Percentiles rank a stretch among this genome's conserved stretches.
Conservation (phyloP, 1,140 invertebrate genomes). For the Drosophila mauritiana region DNA sequence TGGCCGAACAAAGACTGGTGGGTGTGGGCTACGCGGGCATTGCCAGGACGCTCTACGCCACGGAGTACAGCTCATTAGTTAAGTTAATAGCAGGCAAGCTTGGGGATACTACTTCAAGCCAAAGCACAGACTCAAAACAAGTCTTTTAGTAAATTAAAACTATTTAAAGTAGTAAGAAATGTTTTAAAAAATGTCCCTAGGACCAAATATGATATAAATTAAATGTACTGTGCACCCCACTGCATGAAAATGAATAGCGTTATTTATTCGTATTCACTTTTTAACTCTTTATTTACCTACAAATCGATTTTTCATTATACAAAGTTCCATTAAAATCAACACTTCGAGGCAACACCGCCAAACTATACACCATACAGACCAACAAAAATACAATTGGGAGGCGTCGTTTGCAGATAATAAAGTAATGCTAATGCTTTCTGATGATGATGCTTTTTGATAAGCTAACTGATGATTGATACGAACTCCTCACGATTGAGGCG, state of each 20-base stretch:
- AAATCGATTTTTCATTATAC: constrained; percentile 52
- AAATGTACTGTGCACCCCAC: no score
- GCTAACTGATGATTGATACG: neutral
- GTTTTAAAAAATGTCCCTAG: neutral
- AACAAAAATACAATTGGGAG: constrained; percentile 6
- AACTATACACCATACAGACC: constrained; percentile 8
- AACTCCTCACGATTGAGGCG: constrained; percentile 1
- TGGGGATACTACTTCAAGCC: neutral
- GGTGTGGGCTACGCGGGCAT: constrained; percentile 38
- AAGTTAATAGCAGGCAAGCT: constrained; percentile 40
- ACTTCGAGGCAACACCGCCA: constrained; percentile 11
- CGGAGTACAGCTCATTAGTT: constrained; percentile 64
- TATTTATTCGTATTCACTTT: constrained; percentile 31
- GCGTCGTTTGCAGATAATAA: constrained; percentile 2
- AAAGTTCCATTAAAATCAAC: constrained; percentile 56
- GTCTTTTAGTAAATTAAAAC: neutral
- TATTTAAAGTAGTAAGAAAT: neutral
- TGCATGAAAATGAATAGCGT: neutral
- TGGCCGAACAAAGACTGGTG: constrained; percentile 46
- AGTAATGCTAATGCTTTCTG: constrained; percentile 8
- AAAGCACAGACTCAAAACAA: constrained; percentile 1
- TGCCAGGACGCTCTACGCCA: constrained; percentile 62
- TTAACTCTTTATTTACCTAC: constrained; percentile 69
- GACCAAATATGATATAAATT: neutral
- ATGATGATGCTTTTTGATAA: constrained; percentile 6